A percentile compares a stretch with the other conserved stretches of the same genome.
Evolutionary conservation across 2,797 vertebrate genomes (phyloP).

Genomic region (Atherinosoma microstoma): DNA sequence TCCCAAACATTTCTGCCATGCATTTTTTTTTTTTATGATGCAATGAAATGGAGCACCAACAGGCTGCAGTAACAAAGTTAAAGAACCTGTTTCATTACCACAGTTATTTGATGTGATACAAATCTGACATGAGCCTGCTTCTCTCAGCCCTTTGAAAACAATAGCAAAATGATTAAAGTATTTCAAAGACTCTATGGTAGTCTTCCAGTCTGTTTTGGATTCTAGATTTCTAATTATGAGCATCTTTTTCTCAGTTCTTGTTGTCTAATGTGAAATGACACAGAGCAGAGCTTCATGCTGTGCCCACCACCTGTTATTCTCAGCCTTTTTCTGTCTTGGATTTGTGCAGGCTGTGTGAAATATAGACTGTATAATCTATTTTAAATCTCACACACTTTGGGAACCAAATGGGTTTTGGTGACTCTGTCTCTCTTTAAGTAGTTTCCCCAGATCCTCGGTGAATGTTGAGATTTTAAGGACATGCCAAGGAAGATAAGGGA

Average conservation of each 20-base stretch:
- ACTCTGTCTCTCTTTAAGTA: conserved; percentile 7
- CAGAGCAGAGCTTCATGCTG: conserved; percentile 36
- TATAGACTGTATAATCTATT: conserved; percentile 41
- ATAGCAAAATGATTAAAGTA: background rate
- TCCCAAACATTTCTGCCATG: background rate
- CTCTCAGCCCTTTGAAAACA: conserved; percentile 12
- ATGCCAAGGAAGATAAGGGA: conserved; percentile 28
- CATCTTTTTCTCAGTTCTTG: conserved; percentile 8
- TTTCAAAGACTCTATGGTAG: background rate
- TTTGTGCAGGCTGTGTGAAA: conserved; percentile 23
- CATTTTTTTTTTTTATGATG: background rate
- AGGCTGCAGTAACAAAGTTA: background rate
- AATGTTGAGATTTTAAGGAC: conserved; percentile 44
- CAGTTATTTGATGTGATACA: background rate
- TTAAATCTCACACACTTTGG: conserved; percentile 28
- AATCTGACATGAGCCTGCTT: background rate
- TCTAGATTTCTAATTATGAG: background rate
- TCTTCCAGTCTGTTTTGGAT: conserved; percentile 2
- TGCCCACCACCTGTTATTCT: conserved; percentile 44
- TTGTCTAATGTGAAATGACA: conserved; percentile 13
- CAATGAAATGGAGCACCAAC: background rate
- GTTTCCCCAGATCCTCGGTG: conserved; percentile 37
- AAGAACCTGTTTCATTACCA: background rate
- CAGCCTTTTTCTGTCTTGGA: conserved; percentile 23
- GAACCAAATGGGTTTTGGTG: background rate